phyloP scores from a whole-genome alignment of 2,797 vertebrate genomes.

The Phoeniculus purpureus region DNA sequence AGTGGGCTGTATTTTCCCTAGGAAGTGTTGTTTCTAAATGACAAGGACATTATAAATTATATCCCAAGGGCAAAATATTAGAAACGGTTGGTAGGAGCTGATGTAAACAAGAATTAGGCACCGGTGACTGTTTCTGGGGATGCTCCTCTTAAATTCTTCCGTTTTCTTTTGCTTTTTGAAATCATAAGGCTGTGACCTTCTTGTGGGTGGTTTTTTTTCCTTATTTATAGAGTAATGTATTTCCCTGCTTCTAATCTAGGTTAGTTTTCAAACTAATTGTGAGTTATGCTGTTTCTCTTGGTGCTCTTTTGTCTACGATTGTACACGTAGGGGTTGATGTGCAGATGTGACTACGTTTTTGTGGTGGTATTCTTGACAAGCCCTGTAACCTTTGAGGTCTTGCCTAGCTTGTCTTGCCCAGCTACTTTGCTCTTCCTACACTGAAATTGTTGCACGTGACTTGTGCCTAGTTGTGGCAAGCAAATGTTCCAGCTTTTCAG shows the following conservation, averaged over 20 bases:
- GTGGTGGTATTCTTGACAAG: slow-evolving; percentile 2
- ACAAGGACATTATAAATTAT: slow-evolving; percentile 53
- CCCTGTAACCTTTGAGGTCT: slow-evolving; percentile 16
- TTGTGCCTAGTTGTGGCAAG: slow-evolving; percentile 45
- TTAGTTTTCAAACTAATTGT: not conserved
- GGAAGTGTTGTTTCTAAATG: slow-evolving; percentile 53
- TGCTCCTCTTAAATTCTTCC: not conserved
- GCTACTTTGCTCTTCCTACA: slow-evolving; percentile 17
- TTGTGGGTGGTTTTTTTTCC: slow-evolving; percentile 26
- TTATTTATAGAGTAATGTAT: not conserved
- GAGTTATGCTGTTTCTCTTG: not conserved
- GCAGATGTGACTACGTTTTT: not conserved
- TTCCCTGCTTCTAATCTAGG: not conserved
- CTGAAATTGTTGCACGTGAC: slow-evolving; percentile 43
- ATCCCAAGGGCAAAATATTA: slow-evolving; percentile 57
- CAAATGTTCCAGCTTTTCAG: slow-evolving; percentile 43
- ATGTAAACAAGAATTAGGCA: slow-evolving; percentile 57
- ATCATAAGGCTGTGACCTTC: not conserved
- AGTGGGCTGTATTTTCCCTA: slow-evolving; percentile 55
- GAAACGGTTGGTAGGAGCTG: slow-evolving; percentile 28
- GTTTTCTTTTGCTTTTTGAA: not conserved
- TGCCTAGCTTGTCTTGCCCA: not conserved
- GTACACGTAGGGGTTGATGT: accelerated
- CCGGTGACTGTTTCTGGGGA: slow-evolving; percentile 27
- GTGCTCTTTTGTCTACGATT: not conserved